A percentile compares a stretch with the other conserved stretches of the same genome.
Conservation (phyloP, 2,113 vertebrate genomes). For the Pheucticus melanocephalus region DNA sequence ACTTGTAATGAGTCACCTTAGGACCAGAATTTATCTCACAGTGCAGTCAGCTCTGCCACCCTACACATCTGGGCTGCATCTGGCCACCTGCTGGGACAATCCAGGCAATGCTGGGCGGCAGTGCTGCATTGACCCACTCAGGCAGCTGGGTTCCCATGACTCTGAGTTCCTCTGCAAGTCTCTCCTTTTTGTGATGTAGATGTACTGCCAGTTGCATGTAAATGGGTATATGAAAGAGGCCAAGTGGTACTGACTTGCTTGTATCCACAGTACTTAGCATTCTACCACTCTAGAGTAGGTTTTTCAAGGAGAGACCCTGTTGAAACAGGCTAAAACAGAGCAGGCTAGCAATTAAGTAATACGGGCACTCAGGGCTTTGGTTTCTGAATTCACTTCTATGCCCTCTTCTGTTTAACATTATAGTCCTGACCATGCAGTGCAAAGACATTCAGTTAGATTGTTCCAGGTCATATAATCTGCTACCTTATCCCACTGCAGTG, state of each 20-base stretch:
- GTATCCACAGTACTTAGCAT: not conserved
- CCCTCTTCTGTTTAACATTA: not conserved
- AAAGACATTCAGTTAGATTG: not conserved
- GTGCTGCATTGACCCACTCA: not conserved
- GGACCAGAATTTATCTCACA: not conserved
- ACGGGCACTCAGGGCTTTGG: not conserved
- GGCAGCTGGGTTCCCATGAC: not conserved
- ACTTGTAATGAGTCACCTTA: not conserved
- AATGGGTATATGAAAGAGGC: not conserved
- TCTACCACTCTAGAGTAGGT: not conserved
- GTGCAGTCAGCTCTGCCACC: not conserved
- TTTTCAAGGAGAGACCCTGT: not conserved
- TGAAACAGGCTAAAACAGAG: not conserved
- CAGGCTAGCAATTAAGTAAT: not conserved
- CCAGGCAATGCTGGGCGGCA: not conserved
- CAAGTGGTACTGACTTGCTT: not conserved
- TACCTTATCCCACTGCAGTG: not conserved
- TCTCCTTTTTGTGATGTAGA: not conserved
- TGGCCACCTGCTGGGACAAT: not conserved
- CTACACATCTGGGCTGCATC: not conserved
- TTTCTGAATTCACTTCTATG: not conserved
- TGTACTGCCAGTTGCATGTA: not conserved
- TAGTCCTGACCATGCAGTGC: not conserved
- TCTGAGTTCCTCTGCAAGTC: not conserved
- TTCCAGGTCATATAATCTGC: not conserved